Evolutionary conservation across 1,140 invertebrate species (phyloP).

Genomic region (Dryas iulia): DNA sequence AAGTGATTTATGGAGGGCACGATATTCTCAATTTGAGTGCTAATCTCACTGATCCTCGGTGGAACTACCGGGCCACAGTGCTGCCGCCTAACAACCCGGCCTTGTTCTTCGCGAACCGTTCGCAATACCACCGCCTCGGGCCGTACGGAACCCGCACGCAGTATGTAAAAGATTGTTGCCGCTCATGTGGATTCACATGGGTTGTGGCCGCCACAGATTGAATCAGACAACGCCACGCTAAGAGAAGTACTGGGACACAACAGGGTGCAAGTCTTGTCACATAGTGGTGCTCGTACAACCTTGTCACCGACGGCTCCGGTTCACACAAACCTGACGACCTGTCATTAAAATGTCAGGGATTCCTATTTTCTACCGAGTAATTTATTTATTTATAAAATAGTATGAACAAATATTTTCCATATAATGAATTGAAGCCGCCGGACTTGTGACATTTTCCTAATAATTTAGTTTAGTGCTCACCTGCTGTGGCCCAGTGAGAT

Average conservation of each 20-base stretch:
- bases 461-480: constrained; percentile 41
- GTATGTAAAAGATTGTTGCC: constrained; percentile 74
- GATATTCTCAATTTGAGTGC: constrained; percentile 74
- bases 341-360: constrained; percentile 39
- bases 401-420: constrained; percentile 36
- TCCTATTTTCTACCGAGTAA: constrained; percentile 44
- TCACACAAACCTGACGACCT: constrained; percentile 46
- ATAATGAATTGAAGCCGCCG: constrained; percentile 48
- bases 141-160: constrained; percentile 72
- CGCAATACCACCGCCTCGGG: constrained; percentile 76
- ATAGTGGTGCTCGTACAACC: constrained; percentile 40
- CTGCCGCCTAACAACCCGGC: constrained; percentile 75
- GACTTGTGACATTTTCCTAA: constrained; percentile 60
- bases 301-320: constrained; percentile 46
- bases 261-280: constrained; percentile 67
- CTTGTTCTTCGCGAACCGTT: constrained; percentile 77
- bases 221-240: constrained; percentile 43
- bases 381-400: constrained; percentile 39
- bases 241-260: constrained; percentile 59
- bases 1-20: constrained; percentile 65
- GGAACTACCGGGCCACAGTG: constrained; percentile 68
- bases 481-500: constrained; percentile 62
- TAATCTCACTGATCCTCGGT: constrained; percentile 68
- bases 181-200: constrained; percentile 70
- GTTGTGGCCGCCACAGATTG: constrained; percentile 71